Evolutionary conservation across 1,140 invertebrate species (phyloP).

Genomic region (Plodia interpunctella): DNA sequence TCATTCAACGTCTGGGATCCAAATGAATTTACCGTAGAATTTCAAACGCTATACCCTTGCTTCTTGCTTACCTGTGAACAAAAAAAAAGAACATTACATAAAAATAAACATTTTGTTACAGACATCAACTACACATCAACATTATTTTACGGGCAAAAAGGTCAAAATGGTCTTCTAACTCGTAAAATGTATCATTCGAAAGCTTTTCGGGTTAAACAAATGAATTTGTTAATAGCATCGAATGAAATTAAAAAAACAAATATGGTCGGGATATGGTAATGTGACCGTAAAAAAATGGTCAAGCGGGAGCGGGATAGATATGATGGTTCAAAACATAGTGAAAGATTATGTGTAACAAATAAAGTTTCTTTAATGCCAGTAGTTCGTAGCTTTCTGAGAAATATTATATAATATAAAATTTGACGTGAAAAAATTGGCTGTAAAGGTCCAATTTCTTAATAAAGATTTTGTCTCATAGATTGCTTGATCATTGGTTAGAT

Average conservation of each 20-base stretch:
- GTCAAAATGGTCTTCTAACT: not conserved
- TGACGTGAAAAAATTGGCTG: too few species aligned
- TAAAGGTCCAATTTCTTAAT: too few species aligned
- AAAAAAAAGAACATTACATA: not conserved
- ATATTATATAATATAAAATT: too few species aligned
- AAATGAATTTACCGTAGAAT: too few species aligned
- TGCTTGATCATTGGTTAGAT: too few species aligned
- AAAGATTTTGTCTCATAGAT: too few species aligned
- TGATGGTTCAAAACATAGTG: not conserved
- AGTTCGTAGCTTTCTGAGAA: too few species aligned
- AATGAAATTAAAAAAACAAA: not conserved
- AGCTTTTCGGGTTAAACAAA: not conserved
- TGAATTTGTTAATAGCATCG: not conserved
- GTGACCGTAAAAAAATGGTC: not conserved
- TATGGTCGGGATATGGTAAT: conserved; percentile 1
- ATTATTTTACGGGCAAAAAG: not conserved
- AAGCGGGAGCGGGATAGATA: not conserved
- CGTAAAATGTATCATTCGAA: not conserved
- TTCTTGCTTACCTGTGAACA: not conserved
- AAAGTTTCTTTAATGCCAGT: too few species aligned
- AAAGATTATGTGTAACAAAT: too few species aligned
- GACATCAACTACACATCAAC: not conserved
- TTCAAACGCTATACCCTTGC: not conserved
- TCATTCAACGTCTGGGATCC: too few species aligned
- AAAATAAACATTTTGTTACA: not conserved